Conservation (phyloP, 2,888 invertebrate species). For the Calameuta pallipes region DNA sequence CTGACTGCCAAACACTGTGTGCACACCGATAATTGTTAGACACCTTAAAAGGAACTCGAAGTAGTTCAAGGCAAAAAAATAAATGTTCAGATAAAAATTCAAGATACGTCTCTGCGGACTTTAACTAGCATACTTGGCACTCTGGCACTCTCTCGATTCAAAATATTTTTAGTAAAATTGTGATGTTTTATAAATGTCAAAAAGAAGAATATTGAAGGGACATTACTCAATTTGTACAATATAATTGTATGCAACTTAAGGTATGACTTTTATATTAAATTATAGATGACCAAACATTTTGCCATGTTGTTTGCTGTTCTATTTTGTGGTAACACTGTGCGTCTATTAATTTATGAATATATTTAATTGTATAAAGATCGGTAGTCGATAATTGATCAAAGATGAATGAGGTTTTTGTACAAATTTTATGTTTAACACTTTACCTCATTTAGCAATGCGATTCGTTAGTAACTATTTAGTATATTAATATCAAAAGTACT, state of each 20-base stretch:
- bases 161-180: background rate
- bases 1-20: conserved; percentile 32
- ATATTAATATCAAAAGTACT: conserved; percentile 10
- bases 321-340: background rate
- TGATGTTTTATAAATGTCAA: background rate
- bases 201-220: background rate
- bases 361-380: conserved; percentile 14
- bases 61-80: background rate
- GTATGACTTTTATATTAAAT: background rate
- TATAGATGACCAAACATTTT: background rate
- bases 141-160: background rate
- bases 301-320: background rate
- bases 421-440: conserved; percentile 20
- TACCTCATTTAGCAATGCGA: conserved; percentile 14
- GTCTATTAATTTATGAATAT: conserved; percentile 4
- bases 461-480: conserved; percentile 6
- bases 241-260: background rate
- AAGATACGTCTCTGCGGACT: background rate
- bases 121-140: background rate
- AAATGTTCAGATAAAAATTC: background rate
- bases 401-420: conserved; percentile 14
- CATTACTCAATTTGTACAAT: background rate
- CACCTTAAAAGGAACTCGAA: background rate
- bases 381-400: conserved; percentile 7
- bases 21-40: conserved; percentile 16